Conservation (phyloP, 2,797 vertebrate genomes). For the Urophycis tenuis region DNA sequence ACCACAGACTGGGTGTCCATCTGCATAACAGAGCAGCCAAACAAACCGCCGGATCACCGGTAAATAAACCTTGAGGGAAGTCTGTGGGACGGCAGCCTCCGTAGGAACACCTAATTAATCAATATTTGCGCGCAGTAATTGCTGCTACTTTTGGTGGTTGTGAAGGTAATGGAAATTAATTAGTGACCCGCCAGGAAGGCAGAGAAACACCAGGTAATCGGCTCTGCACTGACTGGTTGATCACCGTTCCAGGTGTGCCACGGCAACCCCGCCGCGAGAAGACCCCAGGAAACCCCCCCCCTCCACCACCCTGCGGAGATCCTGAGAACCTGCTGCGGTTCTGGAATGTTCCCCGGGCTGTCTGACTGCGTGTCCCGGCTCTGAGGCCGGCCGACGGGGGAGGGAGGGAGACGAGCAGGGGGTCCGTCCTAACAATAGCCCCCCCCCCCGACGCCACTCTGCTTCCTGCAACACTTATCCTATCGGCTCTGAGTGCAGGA, state of each 20-base stretch:
- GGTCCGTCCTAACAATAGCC: too few relatives aligned
- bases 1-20: not conserved
- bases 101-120: conserved; percentile 86
- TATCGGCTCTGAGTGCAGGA: too few relatives aligned
- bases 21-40: conserved; percentile 22
- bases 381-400: too few relatives aligned
- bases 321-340: too few relatives aligned
- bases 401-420: too few relatives aligned
- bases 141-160: conserved; percentile 78
- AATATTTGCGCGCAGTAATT: conserved; percentile 90
- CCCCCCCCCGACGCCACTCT: too few relatives aligned
- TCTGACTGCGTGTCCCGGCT: too few relatives aligned
- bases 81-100: conserved; percentile 61
- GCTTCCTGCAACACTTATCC: too few relatives aligned
- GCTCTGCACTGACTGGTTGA: conserved; percentile 74
- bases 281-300: not conserved
- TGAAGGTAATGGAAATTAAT: conserved; percentile 87
- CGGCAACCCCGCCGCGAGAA: not conserved
- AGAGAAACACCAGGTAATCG: not conserved
- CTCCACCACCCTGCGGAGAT: not conserved
- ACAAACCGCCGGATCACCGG: conserved; percentile 41
- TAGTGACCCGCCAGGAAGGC: conserved; percentile 83
- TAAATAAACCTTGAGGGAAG: conserved; percentile 70
- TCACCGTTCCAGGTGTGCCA: conserved; percentile 49
- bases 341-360: too few relatives aligned